These are phyloP conservation scores for Podocnemis expansa DNA, from an alignment of 2,113 vertebrate genomes.

Conservation along the genomic window DNA sequence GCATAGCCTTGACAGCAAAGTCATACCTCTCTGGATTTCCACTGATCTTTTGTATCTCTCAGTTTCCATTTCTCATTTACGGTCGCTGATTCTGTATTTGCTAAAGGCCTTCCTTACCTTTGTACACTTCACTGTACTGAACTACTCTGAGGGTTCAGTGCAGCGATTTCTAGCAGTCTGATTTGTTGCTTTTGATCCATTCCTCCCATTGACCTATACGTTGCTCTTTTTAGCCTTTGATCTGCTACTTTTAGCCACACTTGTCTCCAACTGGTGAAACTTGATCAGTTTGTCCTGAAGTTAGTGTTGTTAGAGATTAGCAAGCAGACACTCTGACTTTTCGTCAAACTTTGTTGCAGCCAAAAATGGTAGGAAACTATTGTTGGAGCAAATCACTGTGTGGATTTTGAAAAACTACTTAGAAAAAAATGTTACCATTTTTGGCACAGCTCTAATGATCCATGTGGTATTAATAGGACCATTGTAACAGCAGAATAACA, in stretches of 20 bases:
- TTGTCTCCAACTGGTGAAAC: background rate
- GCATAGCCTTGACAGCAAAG: too few species aligned
- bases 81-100: too few species aligned
- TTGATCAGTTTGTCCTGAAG: background rate
- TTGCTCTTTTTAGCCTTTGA: background rate
- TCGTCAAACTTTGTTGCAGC: background rate
- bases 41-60: too few species aligned
- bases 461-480: background rate
- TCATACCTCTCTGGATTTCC: too few species aligned
- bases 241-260: background rate
- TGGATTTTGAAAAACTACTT: background rate
- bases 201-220: background rate
- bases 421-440: background rate
- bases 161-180: too few species aligned
- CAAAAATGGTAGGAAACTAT: background rate
- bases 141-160: too few species aligned
- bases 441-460: background rate
- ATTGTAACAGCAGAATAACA: background rate
- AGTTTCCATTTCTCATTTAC: too few species aligned
- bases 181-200: background rate
- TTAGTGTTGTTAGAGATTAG: background rate
- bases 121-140: too few species aligned
- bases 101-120: too few species aligned
- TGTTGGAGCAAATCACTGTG: background rate
- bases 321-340: background rate